Percentiles rank a stretch among this genome's conserved stretches.
Conservation (phyloP, 2,113 vertebrate genomes). For the Python bivittatus region DNA sequence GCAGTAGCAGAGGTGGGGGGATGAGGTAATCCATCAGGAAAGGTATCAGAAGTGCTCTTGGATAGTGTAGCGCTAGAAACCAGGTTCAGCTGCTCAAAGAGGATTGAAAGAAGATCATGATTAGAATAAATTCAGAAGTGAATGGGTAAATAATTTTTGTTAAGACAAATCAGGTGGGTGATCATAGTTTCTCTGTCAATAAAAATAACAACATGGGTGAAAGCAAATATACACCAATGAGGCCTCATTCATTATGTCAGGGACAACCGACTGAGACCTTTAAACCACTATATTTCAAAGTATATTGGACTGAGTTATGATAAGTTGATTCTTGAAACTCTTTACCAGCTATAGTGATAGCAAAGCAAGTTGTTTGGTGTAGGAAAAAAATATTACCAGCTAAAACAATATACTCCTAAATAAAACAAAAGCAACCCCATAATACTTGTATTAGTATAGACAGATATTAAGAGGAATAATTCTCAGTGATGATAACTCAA, state of each 20-base stretch:
- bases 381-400: background rate
- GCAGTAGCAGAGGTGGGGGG: slow-evolving; percentile 95
- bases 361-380: too few species aligned
- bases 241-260: background rate
- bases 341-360: background rate
- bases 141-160: background rate
- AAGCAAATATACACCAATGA: fast-evolving
- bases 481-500: background rate
- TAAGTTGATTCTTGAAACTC: background rate
- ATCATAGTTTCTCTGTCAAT: fast-evolving
- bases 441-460: background rate
- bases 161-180: background rate
- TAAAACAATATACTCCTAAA: background rate
- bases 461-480: background rate
- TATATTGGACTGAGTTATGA: background rate
- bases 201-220: background rate
- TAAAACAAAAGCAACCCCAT: background rate
- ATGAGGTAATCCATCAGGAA: slow-evolving; percentile 93
- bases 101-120: background rate
- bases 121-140: background rate
- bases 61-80: slow-evolving; percentile 87
- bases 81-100: slow-evolving; percentile 82
- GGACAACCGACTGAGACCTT: background rate
- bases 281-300: background rate
- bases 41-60: slow-evolving; percentile 92